Percentiles rank a stretch among this genome's conserved stretches.
Evolutionary conservation across 2,113 vertebrate genomes (phyloP).

Genomic region (Callopanchax toddi): DNA sequence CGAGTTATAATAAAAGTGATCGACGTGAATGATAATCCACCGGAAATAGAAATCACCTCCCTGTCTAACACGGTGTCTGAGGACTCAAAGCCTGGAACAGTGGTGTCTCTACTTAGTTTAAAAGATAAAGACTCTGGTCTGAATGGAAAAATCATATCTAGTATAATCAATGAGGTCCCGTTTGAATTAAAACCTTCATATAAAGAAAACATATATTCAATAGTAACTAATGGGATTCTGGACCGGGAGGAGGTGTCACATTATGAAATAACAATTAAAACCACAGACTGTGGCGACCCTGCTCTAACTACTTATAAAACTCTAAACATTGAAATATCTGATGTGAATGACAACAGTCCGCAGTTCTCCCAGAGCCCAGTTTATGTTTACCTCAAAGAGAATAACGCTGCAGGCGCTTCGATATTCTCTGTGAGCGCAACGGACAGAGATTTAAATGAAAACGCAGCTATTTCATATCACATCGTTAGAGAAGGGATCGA

Average conservation of each 20-base stretch:
- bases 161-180: conserved; percentile 27
- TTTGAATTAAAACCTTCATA: conserved; percentile 56
- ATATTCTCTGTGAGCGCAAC: conserved; percentile 66
- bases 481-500: conserved; percentile 50
- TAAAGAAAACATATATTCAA: conserved; percentile 55
- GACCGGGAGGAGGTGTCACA: conserved; percentile 61
- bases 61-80: conserved; percentile 18
- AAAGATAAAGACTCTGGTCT: conserved; percentile 54
- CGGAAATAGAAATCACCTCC: conserved; percentile 54
- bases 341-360: conserved; percentile 77
- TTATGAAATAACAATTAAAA: conserved; percentile 77
- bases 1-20: conserved; percentile 29
- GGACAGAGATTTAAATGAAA: conserved; percentile 63
- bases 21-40: conserved; percentile 48
- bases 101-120: conserved; percentile 54
- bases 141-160: conserved; percentile 37
- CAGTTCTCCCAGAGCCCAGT: conserved; percentile 48
- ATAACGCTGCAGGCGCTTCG: conserved; percentile 58
- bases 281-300: conserved; percentile 69
- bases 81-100: conserved; percentile 52
- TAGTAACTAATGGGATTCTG: conserved; percentile 44
- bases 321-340: conserved; percentile 62
- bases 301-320: conserved; percentile 60
- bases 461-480: conserved; percentile 64
- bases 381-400: conserved; percentile 67